phyloP scores from a whole-genome alignment of 2,797 vertebrate species.

The Varecia variegata region DNA sequence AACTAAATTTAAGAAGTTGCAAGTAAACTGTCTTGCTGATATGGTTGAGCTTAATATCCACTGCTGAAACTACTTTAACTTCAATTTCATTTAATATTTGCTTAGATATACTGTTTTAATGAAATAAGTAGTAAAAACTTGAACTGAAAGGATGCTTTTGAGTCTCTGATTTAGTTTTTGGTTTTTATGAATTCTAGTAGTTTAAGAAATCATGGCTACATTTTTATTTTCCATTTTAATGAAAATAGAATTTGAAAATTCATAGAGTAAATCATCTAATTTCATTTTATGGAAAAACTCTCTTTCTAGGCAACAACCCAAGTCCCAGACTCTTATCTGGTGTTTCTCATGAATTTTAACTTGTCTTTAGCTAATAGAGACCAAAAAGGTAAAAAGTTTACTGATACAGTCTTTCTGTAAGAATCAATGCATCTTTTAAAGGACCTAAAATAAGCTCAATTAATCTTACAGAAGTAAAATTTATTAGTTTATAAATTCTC shows the following conservation, averaged over 20 bases:
- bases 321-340: background rate
- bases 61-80: background rate
- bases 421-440: background rate
- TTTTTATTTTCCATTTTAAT: conserved; percentile 46
- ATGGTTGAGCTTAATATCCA: background rate
- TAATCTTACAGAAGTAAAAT: background rate
- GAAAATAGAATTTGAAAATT: conserved; percentile 45
- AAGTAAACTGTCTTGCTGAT: background rate
- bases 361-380: conserved; percentile 4
- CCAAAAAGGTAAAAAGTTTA: conserved; percentile 20
- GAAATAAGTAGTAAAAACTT: background rate
- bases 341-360: conserved; percentile 39
- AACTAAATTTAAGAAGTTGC: background rate
- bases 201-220: background rate
- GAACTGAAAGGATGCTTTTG: background rate
- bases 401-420: background rate
- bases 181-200: background rate
- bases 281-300: conserved; percentile 12
- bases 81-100: background rate
- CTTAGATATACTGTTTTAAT: background rate
- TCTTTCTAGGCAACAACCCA: conserved; percentile 38
- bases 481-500: conserved; percentile 17
- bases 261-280: background rate
- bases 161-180: background rate
- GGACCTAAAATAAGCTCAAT: background rate